These are phyloP conservation scores for Podocnemis expansa DNA, from an alignment of 2,113 vertebrate species.

Conservation along the genomic window DNA sequence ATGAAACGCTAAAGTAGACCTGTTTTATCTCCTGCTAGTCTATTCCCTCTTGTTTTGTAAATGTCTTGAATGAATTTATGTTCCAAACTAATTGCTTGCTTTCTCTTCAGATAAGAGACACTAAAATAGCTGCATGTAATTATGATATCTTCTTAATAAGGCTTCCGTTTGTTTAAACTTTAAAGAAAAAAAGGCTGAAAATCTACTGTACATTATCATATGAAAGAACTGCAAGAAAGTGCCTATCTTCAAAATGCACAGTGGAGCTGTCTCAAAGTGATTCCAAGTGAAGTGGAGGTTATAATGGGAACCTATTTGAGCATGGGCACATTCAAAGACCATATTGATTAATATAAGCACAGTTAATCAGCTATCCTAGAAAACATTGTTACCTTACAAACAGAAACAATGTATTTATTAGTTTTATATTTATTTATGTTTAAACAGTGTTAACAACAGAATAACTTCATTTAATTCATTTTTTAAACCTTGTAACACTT, in stretches of 20 bases:
- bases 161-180: constrained; percentile 74
- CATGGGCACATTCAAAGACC: constrained; percentile 44
- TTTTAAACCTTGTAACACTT: constrained; percentile 31
- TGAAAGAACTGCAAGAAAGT: constrained; percentile 73
- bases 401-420: constrained; percentile 24
- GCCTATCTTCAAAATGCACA: constrained; percentile 49
- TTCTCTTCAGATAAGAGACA: constrained; percentile 72
- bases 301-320: constrained; percentile 48
- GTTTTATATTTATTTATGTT: constrained; percentile 38
- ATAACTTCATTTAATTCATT: constrained; percentile 29
- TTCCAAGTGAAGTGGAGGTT: constrained; percentile 69
- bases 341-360: constrained; percentile 70
- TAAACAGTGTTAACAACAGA: constrained; percentile 16
- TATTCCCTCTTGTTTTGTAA: constrained; percentile 53
- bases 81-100: constrained; percentile 74
- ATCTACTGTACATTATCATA: constrained; percentile 74
- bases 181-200: constrained; percentile 70
- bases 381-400: constrained; percentile 53
- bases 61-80: constrained; percentile 66
- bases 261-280: constrained; percentile 63
- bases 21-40: neutral
- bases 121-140: constrained; percentile 74
- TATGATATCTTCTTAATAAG: constrained; percentile 75
- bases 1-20: constrained; percentile 3
- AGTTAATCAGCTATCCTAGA: constrained; percentile 55